Base-by-base conservation (phyloP, 2,888 invertebrate genomes). In the Napeogenes sylphis region DNA sequence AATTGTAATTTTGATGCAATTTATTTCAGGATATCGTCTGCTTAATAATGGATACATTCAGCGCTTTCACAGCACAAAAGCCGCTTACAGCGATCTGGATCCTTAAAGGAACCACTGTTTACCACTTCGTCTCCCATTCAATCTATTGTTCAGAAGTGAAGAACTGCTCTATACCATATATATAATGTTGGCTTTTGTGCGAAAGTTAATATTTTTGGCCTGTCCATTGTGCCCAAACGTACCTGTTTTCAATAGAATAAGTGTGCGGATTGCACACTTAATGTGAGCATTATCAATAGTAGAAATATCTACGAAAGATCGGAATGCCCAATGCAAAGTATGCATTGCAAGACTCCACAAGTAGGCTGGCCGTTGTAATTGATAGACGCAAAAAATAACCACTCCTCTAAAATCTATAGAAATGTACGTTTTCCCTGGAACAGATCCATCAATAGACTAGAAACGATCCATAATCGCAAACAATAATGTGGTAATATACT, bases 41-140 rank as follows among this genome's bases (percentile, higher is more conserved):
- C 54, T 59, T 59, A 42, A 66, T 64, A 66, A 68, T 58, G 57
- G 51, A 61, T 59, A 66, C 61, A 59, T 53, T 56, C 38, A 59
- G 45, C 32, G 61, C 59, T 57, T 10, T 67, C 65, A 64, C 68
- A 68, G 65, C 67, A 71, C 71, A 70, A 68, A 73, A 71, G 72
- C 70, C 73, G 77, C 75, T 74, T 77, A 71, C 74, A 69, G 71
- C 71, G 70, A 71, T 76, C 74, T 73, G 73, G 73, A 78, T 79
- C 79, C 79, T 75, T 72, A 75, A 80, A 78, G 79, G 78, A 80
- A 82, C 81, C 83, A 81, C 83, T 87, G 88, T 87, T 89, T 88
- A 89, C 89, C 90, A 90, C 84, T 89, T 90, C 86, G 87, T 82
- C 83, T 85, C 79, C 83, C 77, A 87, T 90, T 87, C 82, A 86